phyloP scores from a whole-genome alignment of 2,113 vertebrate species.

The Cynocephalus volans region DNA sequence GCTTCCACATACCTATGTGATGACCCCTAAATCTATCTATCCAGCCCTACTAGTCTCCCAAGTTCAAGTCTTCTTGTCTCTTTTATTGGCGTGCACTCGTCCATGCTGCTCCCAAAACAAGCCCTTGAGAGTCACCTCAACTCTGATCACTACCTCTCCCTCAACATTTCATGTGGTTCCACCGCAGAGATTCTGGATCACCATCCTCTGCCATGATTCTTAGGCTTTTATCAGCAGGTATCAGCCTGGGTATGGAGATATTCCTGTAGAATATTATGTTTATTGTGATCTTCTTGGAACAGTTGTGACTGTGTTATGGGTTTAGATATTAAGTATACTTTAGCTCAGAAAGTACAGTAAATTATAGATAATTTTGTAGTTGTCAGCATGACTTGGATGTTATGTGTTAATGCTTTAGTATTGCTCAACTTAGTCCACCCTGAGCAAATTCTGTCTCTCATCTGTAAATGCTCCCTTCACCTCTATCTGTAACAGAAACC shows the following conservation, averaged over 20 bases:
- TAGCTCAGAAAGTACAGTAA: not conserved
- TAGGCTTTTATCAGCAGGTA: not conserved
- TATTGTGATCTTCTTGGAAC: not conserved
- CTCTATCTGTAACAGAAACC: not conserved
- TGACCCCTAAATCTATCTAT: not conserved
- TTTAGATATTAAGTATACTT: not conserved
- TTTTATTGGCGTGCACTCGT: not conserved
- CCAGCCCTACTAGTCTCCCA: not conserved
- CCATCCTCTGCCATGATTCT: not conserved
- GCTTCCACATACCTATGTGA: not conserved
- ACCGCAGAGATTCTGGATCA: not conserved
- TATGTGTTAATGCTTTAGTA: not conserved
- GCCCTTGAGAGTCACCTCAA: not conserved
- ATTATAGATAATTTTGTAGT: not conserved
- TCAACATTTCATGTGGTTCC: no score
- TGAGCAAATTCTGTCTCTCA: not conserved
- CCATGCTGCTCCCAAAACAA: not conserved
- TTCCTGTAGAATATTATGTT: not conserved
- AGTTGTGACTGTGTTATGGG: not conserved
- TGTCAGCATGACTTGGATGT: not conserved
- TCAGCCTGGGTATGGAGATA: not conserved
- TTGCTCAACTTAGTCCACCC: not conserved
- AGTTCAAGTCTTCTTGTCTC: not conserved
- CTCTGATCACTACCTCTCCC: not conserved
- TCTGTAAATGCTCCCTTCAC: no score